Percentiles rank a stretch among this genome's conserved stretches.
Conservation (phyloP, 1,140 invertebrate species). For the Sarcophaga peregrina region DNA sequence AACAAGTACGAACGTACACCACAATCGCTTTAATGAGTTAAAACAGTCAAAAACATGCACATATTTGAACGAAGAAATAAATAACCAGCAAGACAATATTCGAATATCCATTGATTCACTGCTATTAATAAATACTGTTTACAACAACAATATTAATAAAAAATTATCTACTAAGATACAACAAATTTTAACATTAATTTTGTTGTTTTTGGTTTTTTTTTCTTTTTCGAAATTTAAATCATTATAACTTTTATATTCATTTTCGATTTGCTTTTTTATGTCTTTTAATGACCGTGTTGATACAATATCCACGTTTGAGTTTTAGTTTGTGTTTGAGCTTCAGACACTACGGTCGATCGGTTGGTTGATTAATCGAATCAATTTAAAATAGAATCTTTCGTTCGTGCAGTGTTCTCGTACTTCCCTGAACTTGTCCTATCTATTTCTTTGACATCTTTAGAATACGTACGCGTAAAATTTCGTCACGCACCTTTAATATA, state of each 20-base stretch:
- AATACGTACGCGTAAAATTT: too few relatives aligned
- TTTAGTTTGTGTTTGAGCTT: constrained; percentile 22
- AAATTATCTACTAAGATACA: too few relatives aligned
- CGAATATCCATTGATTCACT: not conserved
- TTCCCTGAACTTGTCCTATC: too few relatives aligned
- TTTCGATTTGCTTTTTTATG: not conserved
- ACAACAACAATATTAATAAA: not conserved
- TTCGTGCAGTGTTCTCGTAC: too few relatives aligned
- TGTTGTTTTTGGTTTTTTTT: constrained; percentile 4
- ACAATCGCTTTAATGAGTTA: not conserved
- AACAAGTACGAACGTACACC: constrained; percentile 17
- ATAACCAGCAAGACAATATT: not conserved
- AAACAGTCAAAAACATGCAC: not conserved
- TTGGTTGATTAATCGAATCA: not conserved
- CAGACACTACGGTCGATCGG: constrained; percentile 13
- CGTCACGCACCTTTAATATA: too few relatives aligned
- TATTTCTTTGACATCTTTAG: too few relatives aligned
- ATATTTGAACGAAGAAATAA: too few relatives aligned
- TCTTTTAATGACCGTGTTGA: not conserved
- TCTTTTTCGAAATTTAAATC: constrained; percentile 9
- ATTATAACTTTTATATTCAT: constrained; percentile 2
- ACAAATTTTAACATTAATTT: not conserved
- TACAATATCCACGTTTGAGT: constrained; percentile 17
- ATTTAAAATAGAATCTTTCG: not conserved
- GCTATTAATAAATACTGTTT: too few relatives aligned